Percentiles rank a stretch among this genome's conserved stretches.
These are phyloP conservation scores for Caloenas nicobarica DNA, from an alignment of 2,113 vertebrate species.

Conservation along the genomic window DNA sequence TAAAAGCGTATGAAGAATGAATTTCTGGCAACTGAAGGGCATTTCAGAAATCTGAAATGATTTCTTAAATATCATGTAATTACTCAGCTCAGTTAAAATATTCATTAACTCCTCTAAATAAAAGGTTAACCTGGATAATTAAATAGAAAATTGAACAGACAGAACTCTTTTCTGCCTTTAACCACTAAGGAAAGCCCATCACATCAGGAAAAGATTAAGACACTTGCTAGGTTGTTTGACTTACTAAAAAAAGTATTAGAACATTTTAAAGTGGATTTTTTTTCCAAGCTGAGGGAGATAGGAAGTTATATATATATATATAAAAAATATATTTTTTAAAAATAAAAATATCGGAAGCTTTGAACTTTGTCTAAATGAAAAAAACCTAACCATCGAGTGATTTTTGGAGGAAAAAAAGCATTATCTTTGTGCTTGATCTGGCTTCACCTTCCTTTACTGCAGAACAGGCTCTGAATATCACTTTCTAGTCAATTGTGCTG, in stretches of 20 bases:
- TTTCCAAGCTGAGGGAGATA: not conserved
- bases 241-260: not conserved
- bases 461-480: not conserved
- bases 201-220: not conserved
- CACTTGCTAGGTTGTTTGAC: not conserved
- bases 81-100: not conserved
- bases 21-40: not conserved
- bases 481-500: not conserved
- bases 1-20: not conserved
- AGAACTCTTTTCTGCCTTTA: not conserved
- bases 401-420: not conserved
- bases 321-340: not conserved
- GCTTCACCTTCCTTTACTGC: not conserved
- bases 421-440: not conserved
- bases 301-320: not conserved
- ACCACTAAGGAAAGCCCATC: not conserved
- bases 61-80: not conserved
- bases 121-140: not conserved
- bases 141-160: not conserved
- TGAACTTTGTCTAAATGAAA: not conserved
- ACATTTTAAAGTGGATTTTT: not conserved
- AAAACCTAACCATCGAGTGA: not conserved
- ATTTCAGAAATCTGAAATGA: not conserved
- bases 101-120: not conserved
- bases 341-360: not conserved